Conservation (phyloP, 2,113 vertebrate genomes). For the Lophius piscatorius region DNA sequence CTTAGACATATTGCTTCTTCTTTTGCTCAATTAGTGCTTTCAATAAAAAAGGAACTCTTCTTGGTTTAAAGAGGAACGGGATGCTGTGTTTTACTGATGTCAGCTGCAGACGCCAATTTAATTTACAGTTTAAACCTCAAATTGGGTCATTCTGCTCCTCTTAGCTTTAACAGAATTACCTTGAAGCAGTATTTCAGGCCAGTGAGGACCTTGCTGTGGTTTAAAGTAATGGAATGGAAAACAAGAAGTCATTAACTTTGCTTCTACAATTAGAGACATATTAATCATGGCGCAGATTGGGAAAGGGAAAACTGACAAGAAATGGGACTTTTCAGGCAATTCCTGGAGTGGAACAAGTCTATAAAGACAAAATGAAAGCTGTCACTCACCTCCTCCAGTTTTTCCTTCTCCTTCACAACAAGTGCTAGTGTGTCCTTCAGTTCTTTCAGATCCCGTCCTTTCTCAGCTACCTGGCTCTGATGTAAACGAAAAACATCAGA, state of each 20-base stretch:
- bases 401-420: slow-evolving; percentile 87
- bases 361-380: slow-evolving; percentile 70
- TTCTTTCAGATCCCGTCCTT: slow-evolving; percentile 89
- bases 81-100: slow-evolving; percentile 74
- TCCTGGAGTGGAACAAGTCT: slow-evolving; percentile 65
- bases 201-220: slow-evolving; percentile 73
- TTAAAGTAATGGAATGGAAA: slow-evolving; percentile 81
- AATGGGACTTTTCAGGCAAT: slow-evolving; percentile 59
- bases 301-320: slow-evolving; percentile 50
- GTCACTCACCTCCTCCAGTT: slow-evolving; percentile 79
- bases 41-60: slow-evolving; percentile 71
- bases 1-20: slow-evolving; percentile 10
- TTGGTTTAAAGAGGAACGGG: slow-evolving; percentile 71
- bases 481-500: slow-evolving; percentile 35
- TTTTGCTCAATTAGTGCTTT: slow-evolving; percentile 72
- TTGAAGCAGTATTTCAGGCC: slow-evolving; percentile 57
- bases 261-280: slow-evolving; percentile 78
- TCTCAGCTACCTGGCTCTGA: slow-evolving; percentile 91
- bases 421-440: slow-evolving; percentile 84
- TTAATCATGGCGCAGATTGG: slow-evolving; percentile 69
- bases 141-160: slow-evolving; percentile 76
- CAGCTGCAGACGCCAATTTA: slow-evolving; percentile 79
- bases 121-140: slow-evolving; percentile 83
- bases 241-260: slow-evolving; percentile 78
- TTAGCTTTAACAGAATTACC: slow-evolving; percentile 60